Evolutionary conservation across 2,888 invertebrate species (phyloP), one percentile per base, ranked within the genome.

Genomic region (Pandemis corylana): DNA sequence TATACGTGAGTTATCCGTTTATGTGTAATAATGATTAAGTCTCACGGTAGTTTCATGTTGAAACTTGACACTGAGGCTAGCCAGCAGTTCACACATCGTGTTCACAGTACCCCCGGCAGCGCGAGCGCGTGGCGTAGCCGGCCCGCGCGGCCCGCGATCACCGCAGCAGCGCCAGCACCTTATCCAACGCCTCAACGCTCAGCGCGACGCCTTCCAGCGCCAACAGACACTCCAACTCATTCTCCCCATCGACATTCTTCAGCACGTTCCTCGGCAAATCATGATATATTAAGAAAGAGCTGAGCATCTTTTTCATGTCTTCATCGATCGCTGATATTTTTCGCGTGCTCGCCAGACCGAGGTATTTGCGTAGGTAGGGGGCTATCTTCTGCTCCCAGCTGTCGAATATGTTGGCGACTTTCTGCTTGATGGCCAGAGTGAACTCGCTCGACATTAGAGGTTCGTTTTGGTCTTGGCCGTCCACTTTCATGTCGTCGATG

Each of bases 341-440:
- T 61, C 88, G 83, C 53, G 84, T 86, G 77, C 89, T 87, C 0
- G 95, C 89, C 41, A 90, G 78, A 0, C 95, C 95, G 10, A 96
- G 77, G 78, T 95, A 96, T 68, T 92, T 92, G 65, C 92, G 86
- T 44, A 96, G 76, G 59, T 87, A 83, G 0, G 94, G 90, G 6
- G 86, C 84, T 0, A 96, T 80, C 56, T 86, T 85, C 0, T 85
- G 75, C 83, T 96, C 96, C 95, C 95, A 96, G 13, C 82, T 81
- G 81, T 96, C 96, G 69, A 96, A 93, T 12, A 95, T 88, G 20
- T 84, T 83, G 0, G 91, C 87, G 0, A 95, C 90, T 81, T 93
- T 94, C 80, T 96, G 96, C 74, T 95, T 95, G 63, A 96, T 93
- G 0, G 96, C 95, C 0, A 96, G 81, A 1, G 96, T 94, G 83